These are phyloP conservation scores for Nematostella vectensis DNA, from an alignment of 92 coral and sea anemone species.

Conservation along the genomic window DNA sequence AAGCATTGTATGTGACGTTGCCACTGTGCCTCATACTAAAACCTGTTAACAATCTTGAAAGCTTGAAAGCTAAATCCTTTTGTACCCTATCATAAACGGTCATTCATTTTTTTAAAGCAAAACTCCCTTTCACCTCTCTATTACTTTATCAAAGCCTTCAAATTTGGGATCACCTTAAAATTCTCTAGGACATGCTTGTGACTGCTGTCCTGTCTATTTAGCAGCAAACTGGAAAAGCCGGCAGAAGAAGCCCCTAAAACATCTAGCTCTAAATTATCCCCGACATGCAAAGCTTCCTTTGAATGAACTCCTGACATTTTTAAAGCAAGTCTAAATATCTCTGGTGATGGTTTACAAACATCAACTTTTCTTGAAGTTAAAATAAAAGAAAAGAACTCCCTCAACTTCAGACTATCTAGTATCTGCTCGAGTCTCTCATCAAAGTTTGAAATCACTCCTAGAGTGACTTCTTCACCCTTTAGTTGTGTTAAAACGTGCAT, in stretches of 20 bases:
- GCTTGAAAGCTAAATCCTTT: no score
- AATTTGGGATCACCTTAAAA: no score
- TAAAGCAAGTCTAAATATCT: slow-evolving; percentile 60
- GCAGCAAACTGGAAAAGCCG: slow-evolving; percentile 64
- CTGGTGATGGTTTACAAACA: slow-evolving; percentile 55
- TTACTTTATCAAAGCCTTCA: no score
- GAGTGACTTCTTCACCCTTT: slow-evolving; percentile 19
- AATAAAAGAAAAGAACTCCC: slow-evolving; percentile 50
- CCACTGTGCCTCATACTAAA: no score
- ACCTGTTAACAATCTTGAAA: no score
- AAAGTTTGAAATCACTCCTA: slow-evolving; percentile 83
- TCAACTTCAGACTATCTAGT: slow-evolving; percentile 37
- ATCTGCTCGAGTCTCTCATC: slow-evolving; percentile 71
- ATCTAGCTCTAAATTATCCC: slow-evolving; percentile 64
- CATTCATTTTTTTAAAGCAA: no score
- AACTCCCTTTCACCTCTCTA: no score
- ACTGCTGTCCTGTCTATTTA: slow-evolving; percentile 30
- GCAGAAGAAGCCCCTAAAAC: slow-evolving; percentile 53
- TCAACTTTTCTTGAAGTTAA: slow-evolving; percentile 56
- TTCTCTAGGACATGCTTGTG: no score
- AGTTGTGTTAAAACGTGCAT: slow-evolving; percentile 45
- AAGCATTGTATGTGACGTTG: no score
- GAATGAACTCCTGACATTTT: slow-evolving; percentile 28
- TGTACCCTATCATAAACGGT: no score
- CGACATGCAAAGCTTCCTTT: slow-evolving; percentile 54